A percentile compares a stretch with the other conserved stretches of the same genome.
Conservation (phyloP, 2,888 invertebrate genomes). For the Thecophora atra region DNA sequence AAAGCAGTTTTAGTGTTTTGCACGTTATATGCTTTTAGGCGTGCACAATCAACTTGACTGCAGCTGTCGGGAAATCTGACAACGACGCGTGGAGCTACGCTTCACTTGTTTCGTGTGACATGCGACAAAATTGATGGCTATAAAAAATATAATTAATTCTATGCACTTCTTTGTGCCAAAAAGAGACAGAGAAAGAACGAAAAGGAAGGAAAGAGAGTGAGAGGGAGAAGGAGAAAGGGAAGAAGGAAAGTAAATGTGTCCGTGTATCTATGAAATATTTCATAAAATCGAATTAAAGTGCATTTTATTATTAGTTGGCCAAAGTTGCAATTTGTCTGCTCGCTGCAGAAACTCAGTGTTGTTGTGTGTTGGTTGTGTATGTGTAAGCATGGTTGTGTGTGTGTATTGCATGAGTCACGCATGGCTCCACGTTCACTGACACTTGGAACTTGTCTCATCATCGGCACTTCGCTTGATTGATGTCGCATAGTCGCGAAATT, state of each 20-base stretch:
- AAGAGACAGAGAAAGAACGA: too few relatives aligned
- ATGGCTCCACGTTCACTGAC: conserved; percentile 1
- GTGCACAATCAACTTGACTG: background rate
- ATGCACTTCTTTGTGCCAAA: background rate
- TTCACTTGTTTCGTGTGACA: conserved; percentile 8
- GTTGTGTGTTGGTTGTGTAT: background rate
- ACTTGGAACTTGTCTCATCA: conserved; percentile 11
- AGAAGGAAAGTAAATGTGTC: background rate
- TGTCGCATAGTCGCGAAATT: background rate
- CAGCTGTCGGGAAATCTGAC: conserved; percentile 5
- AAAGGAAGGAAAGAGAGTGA: too few relatives aligned
- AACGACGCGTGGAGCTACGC: background rate
- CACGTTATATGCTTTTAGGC: conserved; percentile 24
- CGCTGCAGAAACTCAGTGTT: too few relatives aligned
- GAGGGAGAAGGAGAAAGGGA: too few relatives aligned
- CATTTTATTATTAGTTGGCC: too few relatives aligned
- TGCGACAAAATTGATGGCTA: conserved; percentile 29
- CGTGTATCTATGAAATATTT: background rate
- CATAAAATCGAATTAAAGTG: too few relatives aligned
- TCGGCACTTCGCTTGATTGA: background rate
- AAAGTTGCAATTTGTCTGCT: too few relatives aligned
- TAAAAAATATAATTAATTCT: conserved; percentile 19
- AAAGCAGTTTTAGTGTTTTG: background rate
- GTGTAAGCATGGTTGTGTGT: background rate
- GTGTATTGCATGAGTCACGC: background rate